Conservation (phyloP, 2,888 invertebrate species). For the Marronus borbonicus region DNA sequence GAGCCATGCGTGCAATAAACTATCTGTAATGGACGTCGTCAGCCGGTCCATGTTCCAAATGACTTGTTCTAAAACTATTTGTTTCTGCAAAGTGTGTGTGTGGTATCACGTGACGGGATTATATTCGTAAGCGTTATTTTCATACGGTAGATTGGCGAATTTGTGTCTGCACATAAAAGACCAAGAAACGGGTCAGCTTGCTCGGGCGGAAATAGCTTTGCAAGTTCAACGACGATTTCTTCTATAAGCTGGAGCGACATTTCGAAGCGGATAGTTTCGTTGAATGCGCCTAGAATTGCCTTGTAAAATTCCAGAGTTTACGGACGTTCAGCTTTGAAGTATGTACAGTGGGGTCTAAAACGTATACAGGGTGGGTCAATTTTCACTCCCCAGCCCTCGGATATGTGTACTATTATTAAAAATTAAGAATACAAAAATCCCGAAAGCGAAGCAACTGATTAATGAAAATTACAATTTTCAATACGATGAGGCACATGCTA, state of each 20-base stretch:
- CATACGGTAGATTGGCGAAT: not conserved
- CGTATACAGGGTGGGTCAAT: too few species aligned
- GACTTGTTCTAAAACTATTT: constrained; percentile 29
- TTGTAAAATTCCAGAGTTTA: not conserved
- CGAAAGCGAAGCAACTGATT: too few species aligned
- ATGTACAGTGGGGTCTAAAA: too few species aligned
- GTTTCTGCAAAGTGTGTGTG: not conserved
- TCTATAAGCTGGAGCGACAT: not conserved
- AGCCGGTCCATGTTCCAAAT: constrained; percentile 20
- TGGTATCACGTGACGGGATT: not conserved
- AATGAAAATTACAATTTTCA: too few species aligned
- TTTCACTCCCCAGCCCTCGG: too few species aligned
- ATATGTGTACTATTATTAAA: too few species aligned
- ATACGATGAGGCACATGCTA: too few species aligned
- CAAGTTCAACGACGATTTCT: not conserved
- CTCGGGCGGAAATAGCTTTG: not conserved
- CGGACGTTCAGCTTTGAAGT: too few species aligned
- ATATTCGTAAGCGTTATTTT: constrained; percentile 20
- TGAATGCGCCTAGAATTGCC: not conserved
- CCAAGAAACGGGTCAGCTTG: not conserved
- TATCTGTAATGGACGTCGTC: constrained; percentile 9
- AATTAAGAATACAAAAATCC: too few species aligned
- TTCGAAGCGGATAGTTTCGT: not conserved
- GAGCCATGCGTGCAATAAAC: constrained; percentile 30
- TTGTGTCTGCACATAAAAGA: constrained; percentile 7